Evolutionary conservation across 2,797 vertebrate species (phyloP).

Genomic region (Acomys russatus): DNA sequence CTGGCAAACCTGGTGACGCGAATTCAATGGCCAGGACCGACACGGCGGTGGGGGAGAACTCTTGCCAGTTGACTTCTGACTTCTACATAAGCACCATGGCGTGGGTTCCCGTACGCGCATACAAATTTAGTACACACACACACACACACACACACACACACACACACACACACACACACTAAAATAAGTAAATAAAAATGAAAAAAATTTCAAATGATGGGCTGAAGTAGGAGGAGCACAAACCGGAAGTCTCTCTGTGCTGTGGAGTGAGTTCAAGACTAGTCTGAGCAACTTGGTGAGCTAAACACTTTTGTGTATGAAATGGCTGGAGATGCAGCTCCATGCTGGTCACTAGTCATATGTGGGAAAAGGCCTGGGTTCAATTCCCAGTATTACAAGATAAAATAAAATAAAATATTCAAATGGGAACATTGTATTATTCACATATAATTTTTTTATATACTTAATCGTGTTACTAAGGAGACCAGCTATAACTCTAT

Average conservation of each 20-base stretch:
- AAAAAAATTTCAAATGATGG: not conserved
- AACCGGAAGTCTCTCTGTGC: not conserved
- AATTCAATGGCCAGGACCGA: not conserved
- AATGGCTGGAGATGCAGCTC: not conserved
- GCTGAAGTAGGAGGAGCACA: not conserved
- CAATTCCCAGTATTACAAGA: not conserved
- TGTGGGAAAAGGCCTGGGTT: not conserved
- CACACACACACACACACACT: not conserved
- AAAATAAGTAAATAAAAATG: not conserved
- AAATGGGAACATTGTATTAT: slow-evolving; percentile 80
- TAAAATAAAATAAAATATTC: slow-evolving; percentile 62
- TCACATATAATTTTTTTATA: slow-evolving; percentile 80
- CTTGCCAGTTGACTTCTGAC: not conserved
- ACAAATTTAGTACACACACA: not conserved
- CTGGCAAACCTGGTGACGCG: not conserved
- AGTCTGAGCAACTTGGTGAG: not conserved
- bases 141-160: not conserved
- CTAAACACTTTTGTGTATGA: not conserved
- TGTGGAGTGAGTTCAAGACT: not conserved
- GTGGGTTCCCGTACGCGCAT: not conserved
- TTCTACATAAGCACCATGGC: not conserved
- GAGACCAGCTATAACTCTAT: slow-evolving; percentile 76
- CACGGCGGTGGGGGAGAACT: not conserved
- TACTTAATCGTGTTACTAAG: slow-evolving; percentile 78
- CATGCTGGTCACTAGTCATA: not conserved